These are phyloP conservation scores for Melinaea marsaeus DNA, from an alignment of 2,888 invertebrate species.

Conservation along the genomic window DNA sequence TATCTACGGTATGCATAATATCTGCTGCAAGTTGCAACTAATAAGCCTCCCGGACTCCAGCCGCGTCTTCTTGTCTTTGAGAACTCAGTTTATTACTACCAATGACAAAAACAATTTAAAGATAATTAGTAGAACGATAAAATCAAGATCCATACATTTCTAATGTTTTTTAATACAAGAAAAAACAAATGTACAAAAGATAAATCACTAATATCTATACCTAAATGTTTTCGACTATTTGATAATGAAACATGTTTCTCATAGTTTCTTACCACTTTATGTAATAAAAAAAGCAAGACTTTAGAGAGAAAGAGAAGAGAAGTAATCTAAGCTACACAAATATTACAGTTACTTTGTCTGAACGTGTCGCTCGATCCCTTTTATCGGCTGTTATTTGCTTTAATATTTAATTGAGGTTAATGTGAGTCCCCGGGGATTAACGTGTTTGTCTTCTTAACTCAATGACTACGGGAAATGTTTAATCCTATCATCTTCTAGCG, in stretches of 20 bases:
- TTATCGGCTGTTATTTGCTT: conserved; percentile 17
- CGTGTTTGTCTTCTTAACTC: conserved; percentile 3
- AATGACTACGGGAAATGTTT: conserved; percentile 1
- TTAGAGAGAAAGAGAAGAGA: not conserved
- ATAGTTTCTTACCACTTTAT: not conserved
- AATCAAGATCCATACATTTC: too few relatives aligned
- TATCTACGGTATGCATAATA: conserved; percentile 9
- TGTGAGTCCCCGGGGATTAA: conserved; percentile 7
- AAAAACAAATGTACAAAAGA: too few relatives aligned
- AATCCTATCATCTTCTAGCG: not conserved
- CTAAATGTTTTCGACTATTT: too few relatives aligned
- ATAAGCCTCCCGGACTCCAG: conserved; percentile 15
- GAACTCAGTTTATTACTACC: conserved; percentile 21
- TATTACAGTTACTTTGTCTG: conserved; percentile 1
- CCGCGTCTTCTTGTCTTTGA: conserved; percentile 15
- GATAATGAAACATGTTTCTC: not conserved
- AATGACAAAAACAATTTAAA: too few relatives aligned
- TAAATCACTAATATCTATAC: not conserved
- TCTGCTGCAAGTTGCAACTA: conserved; percentile 17
- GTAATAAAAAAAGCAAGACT: not conserved
- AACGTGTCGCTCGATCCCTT: conserved; percentile 10
- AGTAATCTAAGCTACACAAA: not conserved
- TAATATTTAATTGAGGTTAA: conserved; percentile 19
- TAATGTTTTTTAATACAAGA: too few relatives aligned
- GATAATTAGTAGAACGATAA: too few relatives aligned